Percentiles rank a stretch among this genome's conserved stretches.
phyloP scores from a whole-genome alignment of 2,113 vertebrate genomes.

The Crotalus tigris region DNA sequence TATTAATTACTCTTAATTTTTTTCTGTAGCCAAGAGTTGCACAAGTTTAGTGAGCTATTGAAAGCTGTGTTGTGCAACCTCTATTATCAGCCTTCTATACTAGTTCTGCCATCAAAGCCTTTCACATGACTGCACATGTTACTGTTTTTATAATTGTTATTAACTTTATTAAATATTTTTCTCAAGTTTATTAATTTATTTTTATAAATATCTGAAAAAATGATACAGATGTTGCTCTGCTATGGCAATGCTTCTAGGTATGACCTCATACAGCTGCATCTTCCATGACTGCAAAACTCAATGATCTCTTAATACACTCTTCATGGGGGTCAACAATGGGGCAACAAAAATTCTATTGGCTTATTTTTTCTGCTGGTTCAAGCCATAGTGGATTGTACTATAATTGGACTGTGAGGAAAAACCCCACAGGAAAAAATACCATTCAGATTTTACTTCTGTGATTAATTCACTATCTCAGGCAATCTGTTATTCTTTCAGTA shows the following conservation, averaged over 20 bases:
- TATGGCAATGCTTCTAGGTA: neutral
- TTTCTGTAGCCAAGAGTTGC: neutral
- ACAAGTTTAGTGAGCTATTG: neutral
- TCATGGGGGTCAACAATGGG: neutral
- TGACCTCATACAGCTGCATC: neutral
- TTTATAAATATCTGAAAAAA: neutral
- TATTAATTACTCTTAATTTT: neutral
- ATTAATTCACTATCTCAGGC: neutral
- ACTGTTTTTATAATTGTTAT: neutral
- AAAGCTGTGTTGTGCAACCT: neutral
- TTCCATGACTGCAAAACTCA: neutral
- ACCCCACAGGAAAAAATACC: neutral
- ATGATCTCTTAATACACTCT: neutral
- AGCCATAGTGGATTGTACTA: neutral
- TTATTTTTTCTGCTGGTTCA: neutral
- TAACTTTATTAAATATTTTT: neutral
- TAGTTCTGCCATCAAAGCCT: neutral
- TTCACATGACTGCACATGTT: neutral
- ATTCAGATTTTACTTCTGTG: neutral
- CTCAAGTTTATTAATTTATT: neutral
- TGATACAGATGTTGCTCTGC: neutral
- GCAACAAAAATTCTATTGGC: neutral
- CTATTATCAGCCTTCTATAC: neutral
- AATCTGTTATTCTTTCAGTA: neutral
- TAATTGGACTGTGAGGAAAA: neutral